Evolutionary conservation across 1,140 invertebrate genomes (phyloP), one percentile per base, ranked within the genome.

Genomic region (Anoplophora glabripennis): DNA sequence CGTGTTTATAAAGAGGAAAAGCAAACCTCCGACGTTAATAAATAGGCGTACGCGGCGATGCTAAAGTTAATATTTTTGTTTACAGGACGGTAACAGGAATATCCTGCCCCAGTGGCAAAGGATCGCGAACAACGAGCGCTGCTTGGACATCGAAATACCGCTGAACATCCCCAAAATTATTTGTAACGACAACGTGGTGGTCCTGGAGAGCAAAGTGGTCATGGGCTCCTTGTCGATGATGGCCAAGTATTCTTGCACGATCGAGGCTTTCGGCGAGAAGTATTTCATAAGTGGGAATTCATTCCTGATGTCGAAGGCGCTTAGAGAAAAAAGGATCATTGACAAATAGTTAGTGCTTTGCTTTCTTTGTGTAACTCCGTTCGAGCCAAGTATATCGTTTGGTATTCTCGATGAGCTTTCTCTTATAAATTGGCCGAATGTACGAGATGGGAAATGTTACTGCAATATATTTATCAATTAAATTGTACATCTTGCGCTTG

Each of bases 161-260:
- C 45, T 51, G 17, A 70, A 69, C 46, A 55, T 73, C 18, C 52
- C 61, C 12, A 37, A 59, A 40, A 63, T 65, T 33, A 47, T 74
- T 14, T 74, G 72, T 56, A 59, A 68, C 8, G 60, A 68, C 11
- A 47, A 63, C 3, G 45, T 71, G 3, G 59, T 71, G 10, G 53
- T 74, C 15, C 54, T 74, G 18, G 72, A 74, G 53, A 71, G 61
- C 48, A 57, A 66, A 48, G 64, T 70, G 21, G 53, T 72, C 11
- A 67, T 73, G 66, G 15, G 64, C 0, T 49, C 61, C 10, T 54
- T 67, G 1, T 57, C 67, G 33, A 61, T 65, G 35, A 45, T 57
- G n/a, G 53, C 54, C 42, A 47, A 49, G 9, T 15, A 69, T 42
- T 17, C 36, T n/a, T 74, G 72, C 44, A 34, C 57, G 11, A 49